Base-by-base conservation (phyloP, 2,888 invertebrate genomes). In the Drosophila infuscata region DNA sequence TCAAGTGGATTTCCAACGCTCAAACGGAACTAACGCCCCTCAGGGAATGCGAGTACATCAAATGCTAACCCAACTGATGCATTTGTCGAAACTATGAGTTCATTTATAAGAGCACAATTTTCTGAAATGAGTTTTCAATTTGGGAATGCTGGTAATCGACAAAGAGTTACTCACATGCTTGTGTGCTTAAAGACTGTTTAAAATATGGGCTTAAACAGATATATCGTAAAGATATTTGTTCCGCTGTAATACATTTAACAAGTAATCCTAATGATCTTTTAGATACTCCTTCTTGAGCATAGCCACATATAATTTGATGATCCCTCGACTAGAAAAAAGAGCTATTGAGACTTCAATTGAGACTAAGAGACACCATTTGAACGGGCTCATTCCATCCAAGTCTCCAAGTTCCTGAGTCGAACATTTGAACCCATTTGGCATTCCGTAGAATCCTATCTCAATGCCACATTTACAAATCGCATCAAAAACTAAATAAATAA, bases 1-100 rank as follows among this genome's bases (percentile, higher is more conserved):
- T 70, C 43, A 54, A 58, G 54, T 64, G 71, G 64, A 54, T 64
- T 70, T 29, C 58, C 30, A 49, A 32, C 53, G 49, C 58, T 54
- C 66, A 30, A 32, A 25, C 8, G 20, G 43, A 51, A 53, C 58
- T 53, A 75, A 51, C 64, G 54, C 12, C 25, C 77, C 12, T 25
- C 54, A 7, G 79, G 79, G 79, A 72, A 52, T 54, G 11, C 35
- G 11, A 20, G 15, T 36, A 6, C 38, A 46, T 41, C 46, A 46
- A 41, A 4, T 41, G n/a, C 9, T 4, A 41, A 43, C 43, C 4
- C 33, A 36, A 67, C 3, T 58, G 46, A 57, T 51, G 17, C 33
- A 49, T 49, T 32, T 32, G 20, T 15, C 25, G 8, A 17, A 36
- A 29, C 15, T 29, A 11, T 53, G 59, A 67, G 38, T 25, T 53